Base-by-base conservation (phyloP, 2,113 vertebrate species). In the Potamarius usumacintae region DNA sequence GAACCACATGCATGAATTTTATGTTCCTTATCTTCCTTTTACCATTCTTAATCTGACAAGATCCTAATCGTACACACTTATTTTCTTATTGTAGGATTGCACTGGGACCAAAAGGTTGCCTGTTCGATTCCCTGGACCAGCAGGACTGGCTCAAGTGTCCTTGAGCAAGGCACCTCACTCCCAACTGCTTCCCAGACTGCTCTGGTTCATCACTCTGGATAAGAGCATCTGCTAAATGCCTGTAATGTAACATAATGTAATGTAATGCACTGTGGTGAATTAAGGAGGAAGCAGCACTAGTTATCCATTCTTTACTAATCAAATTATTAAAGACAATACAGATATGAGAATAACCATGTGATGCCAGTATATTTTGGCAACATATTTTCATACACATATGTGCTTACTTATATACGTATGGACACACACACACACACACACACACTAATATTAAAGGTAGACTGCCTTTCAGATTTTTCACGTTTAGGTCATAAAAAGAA, bases 281-380 rank as follows among this genome's bases (percentile, higher is more conserved):
- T 52, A 63, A 25, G n/a, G 55, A 50, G 65, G 60, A 84, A 83
- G 65, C 25, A 34, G 6, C 63, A 72, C 34, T 71, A 2, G 63
- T 87, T 91, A 86, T 79, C 62, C 72, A 81, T 89, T 86, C 60
- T 50, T 83, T 53, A 14, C 65, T 86, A 87, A 85, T 89, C 55
- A 0, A 88, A 84, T 92, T 89, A 92, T 7, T 86, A 48, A 52
- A 11, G 74, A 57, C 50, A 34, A 52, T 80, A 90, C 83, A 79
- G 8, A 85, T 1, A 48, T 88, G 82, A 91, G 62, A 88, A 53
- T 27, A 53, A 86, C 62, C 6, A 42, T 72, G 86, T 84, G 63
- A 60, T 62, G 74, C 88, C 87, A 72, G n/a, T 82, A 42, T 76
- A 50, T 42, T 76, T 74, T 48, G 15, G 2, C 2, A 22, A 53